Base-by-base conservation (phyloP, 2,888 invertebrate species). In the Parapristionchus giblindavisi region DNA sequence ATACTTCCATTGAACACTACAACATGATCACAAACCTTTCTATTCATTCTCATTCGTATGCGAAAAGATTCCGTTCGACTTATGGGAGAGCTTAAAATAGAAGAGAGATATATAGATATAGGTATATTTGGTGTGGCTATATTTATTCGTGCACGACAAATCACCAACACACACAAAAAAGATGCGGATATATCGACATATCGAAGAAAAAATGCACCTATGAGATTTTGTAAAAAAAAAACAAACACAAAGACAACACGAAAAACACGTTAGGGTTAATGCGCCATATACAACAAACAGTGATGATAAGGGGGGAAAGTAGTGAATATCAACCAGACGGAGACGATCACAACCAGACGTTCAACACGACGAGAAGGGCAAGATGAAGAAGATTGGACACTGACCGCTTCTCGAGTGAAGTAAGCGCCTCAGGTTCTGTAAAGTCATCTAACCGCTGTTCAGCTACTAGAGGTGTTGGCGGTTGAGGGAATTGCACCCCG, bases 401-500 rank as follows among this genome's bases (percentile, higher is more conserved):
- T 71, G 70, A 71, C 70, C 70, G 56, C 56, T 56, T 71, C 56
- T 38, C 56, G 40, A 38, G 24, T 56, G 56, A 40, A 11, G 56
- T 56, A 1, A 54, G 29, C 0, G 70, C 48, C 29, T 56, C 56
- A 1, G 70, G 56, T n/a, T 40, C 70, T 60, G 60, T 6, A 27
- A 36, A 8, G 24, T 34, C 51, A 27, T 32, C 27, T 21, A n/a
- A 11, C 17, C 32, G 3, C 36, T 56, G 70, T 27, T 29, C 11
- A 0, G 56, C 70, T 1, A 56, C 40, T 27, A 56, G 70, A 21
- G 40, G 70, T 38, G 70, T 54, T 11, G 70, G 54, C 0, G 38
- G 17, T 0, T 2, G 29, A 40, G 54, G 54, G 36, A 68, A 11
- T 68, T 68, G 68, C 3, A 71, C 56, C 6, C 56, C 21, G 21